Base-by-base conservation (phyloP, 1,140 invertebrate species). In the Ceratoteleas bidentatus region DNA sequence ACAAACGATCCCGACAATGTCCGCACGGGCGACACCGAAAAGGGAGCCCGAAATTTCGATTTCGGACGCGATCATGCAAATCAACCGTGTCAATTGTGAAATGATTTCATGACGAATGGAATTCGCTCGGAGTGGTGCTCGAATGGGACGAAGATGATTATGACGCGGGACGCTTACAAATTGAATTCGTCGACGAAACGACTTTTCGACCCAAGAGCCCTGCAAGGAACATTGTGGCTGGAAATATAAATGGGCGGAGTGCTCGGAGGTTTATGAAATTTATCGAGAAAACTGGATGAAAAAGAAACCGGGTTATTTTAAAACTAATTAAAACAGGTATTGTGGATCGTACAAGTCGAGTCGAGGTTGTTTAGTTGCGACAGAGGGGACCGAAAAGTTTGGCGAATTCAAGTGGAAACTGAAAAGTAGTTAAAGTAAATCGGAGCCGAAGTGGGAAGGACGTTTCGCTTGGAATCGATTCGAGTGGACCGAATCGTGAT, bases 41-140 rank as follows among this genome's bases (percentile, higher is more conserved):
- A 34, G 6, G 53, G 43, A 32, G 38, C 53, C 52, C 56, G 69
- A 73, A 72, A 73, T 56, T 56, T 73, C 40, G 38, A 73, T 54
- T 61, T 43, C 33, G 40, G 34, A 72, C 49, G 32, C 13, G 47
- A 57, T 38, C 56, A 57, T 74, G 60, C 57, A 70, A 70, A 70
- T 60, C 57, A 11, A 52, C n/a, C 34, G 45, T 43, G 24, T 47
- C 65, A 13, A 47, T 68, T 52, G 40, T 13, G 16, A 16, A 36
- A 43, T 16, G 43, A 34, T 57, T 68, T 56, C 34, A 11, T 16
- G 38, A 68, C 47, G 43, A 68, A 47, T 68, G 53, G 24, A 24
- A 11, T 40, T 61, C 40, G 7, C 45, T 14, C 34, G 7, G 11
- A 14, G n/a, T 11, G 24, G 13, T 36, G 24, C 32, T 13, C 34